Conservation (phyloP, 2,888 invertebrate species). For the Hyalella azteca region DNA sequence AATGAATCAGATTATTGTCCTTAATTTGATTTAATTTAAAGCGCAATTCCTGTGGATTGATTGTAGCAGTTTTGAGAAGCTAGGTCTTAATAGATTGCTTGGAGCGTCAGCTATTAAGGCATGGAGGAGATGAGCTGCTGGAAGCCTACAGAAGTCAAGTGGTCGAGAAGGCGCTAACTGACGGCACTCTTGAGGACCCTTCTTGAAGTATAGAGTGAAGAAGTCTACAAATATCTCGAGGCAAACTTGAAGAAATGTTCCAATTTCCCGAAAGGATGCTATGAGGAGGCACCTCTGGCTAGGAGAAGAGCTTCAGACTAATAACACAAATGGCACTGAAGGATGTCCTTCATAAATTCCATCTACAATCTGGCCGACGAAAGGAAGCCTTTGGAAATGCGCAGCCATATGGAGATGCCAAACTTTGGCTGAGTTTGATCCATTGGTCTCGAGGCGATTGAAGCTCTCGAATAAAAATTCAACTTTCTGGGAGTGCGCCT, state of each 20-base stretch:
- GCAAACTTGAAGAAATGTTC: slow-evolving; percentile 34
- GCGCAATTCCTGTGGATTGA: no score
- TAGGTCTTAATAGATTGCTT: no score
- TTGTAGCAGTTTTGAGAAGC: no score
- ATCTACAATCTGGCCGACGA: slow-evolving; percentile 18
- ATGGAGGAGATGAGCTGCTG: no score
- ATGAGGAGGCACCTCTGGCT: slow-evolving; percentile 32
- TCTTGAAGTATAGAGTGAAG: background rate
- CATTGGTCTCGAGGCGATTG: slow-evolving; percentile 30
- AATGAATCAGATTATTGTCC: no score
- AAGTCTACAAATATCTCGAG: slow-evolving; percentile 27
- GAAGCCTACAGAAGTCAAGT: slow-evolving; percentile 4
- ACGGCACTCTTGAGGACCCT: slow-evolving; percentile 1
- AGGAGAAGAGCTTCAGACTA: slow-evolving; percentile 27
- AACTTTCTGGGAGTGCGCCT: slow-evolving; percentile 1
- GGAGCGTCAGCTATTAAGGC: no score
- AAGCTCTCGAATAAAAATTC: slow-evolving; percentile 30
- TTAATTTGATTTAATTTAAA: no score
- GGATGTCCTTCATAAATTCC: slow-evolving; percentile 34
- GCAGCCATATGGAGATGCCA: slow-evolving; percentile 34
- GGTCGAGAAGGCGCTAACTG: slow-evolving; percentile 5
- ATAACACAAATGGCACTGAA: slow-evolving; percentile 32
- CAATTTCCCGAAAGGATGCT: slow-evolving; percentile 34
- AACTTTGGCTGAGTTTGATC: slow-evolving; percentile 30
- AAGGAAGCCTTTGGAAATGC: slow-evolving; percentile 28